These are phyloP conservation scores for Terrapene triunguis DNA, from an alignment of 2,113 vertebrate species.

Conservation along the genomic window DNA sequence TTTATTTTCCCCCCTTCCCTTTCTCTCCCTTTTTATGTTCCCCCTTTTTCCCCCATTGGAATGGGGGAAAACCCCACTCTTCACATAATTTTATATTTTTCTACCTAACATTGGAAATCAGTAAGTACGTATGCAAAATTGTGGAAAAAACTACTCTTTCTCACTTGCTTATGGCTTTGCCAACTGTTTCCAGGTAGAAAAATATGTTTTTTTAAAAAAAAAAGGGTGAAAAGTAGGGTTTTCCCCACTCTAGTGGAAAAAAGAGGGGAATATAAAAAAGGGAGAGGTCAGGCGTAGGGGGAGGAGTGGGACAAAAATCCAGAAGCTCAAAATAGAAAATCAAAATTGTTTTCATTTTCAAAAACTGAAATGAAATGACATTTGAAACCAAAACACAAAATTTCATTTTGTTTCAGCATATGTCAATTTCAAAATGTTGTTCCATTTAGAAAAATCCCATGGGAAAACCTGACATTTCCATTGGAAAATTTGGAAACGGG, in stretches of 20 bases:
- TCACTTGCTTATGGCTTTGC: constrained; percentile 26
- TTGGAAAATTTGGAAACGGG: not conserved
- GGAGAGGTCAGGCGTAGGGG: not conserved
- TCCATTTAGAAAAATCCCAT: not conserved
- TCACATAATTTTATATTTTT: not conserved
- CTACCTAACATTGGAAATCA: not conserved
- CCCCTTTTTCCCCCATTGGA: no score
- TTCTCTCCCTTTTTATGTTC: no score
- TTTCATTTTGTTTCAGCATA: not conserved
- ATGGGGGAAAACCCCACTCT: not conserved
- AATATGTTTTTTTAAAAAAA: constrained; percentile 16
- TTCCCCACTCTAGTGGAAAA: constrained; percentile 38
- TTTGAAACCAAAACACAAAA: not conserved
- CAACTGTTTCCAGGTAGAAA: constrained; percentile 53
- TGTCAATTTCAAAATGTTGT: not conserved
- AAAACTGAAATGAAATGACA: not conserved
- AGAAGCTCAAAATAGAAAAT: not conserved
- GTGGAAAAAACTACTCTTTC: not conserved
- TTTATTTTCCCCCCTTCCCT: no score
- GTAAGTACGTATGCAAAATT: not conserved
- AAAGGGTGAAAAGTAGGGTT: constrained; percentile 45
- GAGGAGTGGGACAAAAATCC: not conserved
- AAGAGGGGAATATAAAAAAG: not conserved
- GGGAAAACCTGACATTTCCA: not conserved
- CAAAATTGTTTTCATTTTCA: not conserved